Evolutionary conservation across 1,140 invertebrate species (phyloP).

Genomic region (Trissolcus basalis): DNA sequence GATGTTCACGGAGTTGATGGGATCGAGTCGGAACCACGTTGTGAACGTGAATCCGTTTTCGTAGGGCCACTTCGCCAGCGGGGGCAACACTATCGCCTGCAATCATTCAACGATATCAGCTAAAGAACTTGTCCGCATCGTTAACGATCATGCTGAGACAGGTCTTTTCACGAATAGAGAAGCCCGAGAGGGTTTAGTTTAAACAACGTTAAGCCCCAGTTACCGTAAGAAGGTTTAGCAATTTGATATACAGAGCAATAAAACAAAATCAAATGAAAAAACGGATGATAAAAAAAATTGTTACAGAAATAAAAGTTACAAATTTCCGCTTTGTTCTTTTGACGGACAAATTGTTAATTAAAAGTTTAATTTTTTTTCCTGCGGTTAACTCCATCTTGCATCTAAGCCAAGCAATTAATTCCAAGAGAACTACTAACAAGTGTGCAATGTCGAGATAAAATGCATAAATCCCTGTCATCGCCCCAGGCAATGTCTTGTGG

Average conservation of each 20-base stretch:
- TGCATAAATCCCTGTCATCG: constrained; percentile 31
- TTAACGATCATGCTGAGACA: background rate
- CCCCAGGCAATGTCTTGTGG: constrained; percentile 26
- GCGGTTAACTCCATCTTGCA: background rate
- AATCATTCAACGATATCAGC: constrained; percentile 34
- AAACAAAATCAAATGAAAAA: too few species aligned
- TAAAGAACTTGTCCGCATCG: background rate
- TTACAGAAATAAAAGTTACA: too few species aligned
- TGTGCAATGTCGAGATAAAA: constrained; percentile 25
- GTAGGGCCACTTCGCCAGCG: constrained; percentile 97
- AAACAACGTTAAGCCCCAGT: too few species aligned
- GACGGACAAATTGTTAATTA: too few species aligned
- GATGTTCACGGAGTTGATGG: constrained; percentile 98
- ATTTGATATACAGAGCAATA: too few species aligned
- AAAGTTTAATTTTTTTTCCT: too few species aligned
- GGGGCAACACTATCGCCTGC: constrained; percentile 96
- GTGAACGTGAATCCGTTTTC: constrained; percentile 99
- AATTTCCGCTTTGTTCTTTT: too few species aligned
- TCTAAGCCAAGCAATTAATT: background rate
- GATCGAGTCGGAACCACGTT: constrained; percentile 99
- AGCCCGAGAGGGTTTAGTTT: too few species aligned
- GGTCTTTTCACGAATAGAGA: background rate
- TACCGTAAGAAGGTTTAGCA: too few species aligned
- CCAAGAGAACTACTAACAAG: constrained; percentile 16
- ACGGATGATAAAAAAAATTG: too few species aligned